phyloP scores from a whole-genome alignment of 2,113 vertebrate genomes.

The Geococcyx californianus region DNA sequence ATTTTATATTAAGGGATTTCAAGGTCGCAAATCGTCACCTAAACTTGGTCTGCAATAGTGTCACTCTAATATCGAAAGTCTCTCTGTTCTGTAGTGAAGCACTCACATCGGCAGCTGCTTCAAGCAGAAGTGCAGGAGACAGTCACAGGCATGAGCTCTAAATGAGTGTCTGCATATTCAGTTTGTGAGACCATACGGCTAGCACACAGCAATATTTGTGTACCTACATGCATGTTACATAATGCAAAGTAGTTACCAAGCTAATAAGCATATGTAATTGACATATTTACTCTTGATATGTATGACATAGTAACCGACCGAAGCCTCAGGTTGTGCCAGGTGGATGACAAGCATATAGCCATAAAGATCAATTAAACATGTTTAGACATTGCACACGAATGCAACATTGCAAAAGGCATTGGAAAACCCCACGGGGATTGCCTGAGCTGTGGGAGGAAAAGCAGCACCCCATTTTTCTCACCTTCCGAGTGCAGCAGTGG shows the following conservation, averaged over 20 bases:
- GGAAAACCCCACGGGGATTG: fast-evolving
- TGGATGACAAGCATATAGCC: background rate
- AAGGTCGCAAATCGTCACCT: background rate
- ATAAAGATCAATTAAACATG: background rate
- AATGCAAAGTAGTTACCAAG: background rate
- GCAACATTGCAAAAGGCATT: background rate
- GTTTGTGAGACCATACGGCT: fast-evolving
- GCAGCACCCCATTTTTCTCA: background rate
- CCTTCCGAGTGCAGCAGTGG: fast-evolving
- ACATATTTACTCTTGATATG: background rate
- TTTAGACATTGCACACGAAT: background rate
- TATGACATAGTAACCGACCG: background rate
- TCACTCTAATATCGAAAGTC: fast-evolving
- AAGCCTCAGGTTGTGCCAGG: background rate
- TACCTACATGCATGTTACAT: background rate
- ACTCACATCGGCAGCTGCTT: background rate
- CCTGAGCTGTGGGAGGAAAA: fast-evolving
- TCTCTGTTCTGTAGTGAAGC: background rate
- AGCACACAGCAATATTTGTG: fast-evolving
- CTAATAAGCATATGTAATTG: background rate
- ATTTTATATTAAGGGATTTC: background rate
- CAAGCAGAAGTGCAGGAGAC: background rate
- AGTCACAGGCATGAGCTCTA: background rate
- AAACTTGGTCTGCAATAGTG: background rate
- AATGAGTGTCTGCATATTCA: fast-evolving